These are phyloP conservation scores for Brachylomia viminalis DNA, from an alignment of 2,888 invertebrate genomes.

Conservation along the genomic window DNA sequence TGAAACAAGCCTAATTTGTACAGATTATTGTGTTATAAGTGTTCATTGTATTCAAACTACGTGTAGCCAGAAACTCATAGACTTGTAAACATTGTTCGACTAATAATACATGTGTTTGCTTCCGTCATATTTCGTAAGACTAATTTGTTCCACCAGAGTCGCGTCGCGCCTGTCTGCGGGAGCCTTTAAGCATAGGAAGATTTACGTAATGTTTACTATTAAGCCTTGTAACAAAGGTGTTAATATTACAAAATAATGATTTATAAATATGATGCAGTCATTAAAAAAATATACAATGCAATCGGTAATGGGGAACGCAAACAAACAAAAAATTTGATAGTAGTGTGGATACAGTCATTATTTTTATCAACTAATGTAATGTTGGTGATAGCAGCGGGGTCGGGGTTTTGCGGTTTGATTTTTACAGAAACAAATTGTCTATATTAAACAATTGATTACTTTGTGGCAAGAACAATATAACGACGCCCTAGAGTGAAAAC, in stretches of 20 bases:
- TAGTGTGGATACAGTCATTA: conserved; percentile 1
- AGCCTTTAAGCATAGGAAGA: not conserved
- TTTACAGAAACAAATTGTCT: not conserved
- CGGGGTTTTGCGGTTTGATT: not conserved
- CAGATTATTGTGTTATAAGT: conserved; percentile 16
- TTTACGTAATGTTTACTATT: conserved; percentile 5
- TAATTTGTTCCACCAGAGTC: not conserved
- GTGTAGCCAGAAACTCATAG: not conserved
- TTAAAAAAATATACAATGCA: not conserved
- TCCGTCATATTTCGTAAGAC: not conserved
- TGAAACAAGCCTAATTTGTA: conserved; percentile 31
- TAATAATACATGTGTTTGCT: conserved; percentile 4
- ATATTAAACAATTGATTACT: conserved; percentile 8
- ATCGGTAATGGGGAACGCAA: not conserved
- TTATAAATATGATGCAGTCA: not conserved
- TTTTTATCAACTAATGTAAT: conserved; percentile 22
- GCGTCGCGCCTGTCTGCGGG: too few species aligned
- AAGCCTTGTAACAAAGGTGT: not conserved
- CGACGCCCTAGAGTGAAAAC: too few species aligned
- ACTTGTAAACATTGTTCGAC: conserved; percentile 1
- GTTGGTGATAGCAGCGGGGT: not conserved
- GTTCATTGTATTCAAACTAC: conserved; percentile 35
- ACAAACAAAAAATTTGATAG: conserved; percentile 10
- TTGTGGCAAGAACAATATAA: conserved; percentile 56
- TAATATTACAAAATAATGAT: not conserved